Conservation (phyloP, 2,113 vertebrate genomes). For the Condylura cristata region DNA sequence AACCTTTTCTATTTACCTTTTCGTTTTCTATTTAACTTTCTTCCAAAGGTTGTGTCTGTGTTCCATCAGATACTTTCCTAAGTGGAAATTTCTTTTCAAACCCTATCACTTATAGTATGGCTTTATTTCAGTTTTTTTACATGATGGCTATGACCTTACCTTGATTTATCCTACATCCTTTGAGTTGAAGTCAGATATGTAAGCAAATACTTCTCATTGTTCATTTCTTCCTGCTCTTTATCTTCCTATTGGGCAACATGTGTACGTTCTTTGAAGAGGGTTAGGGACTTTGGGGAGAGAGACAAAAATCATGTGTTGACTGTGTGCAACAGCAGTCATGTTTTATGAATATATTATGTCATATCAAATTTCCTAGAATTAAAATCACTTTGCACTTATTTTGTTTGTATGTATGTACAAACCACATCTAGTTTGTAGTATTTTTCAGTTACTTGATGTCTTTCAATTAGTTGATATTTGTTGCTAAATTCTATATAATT, state of each 20-base stretch:
- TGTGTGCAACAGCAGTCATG: too few relatives aligned
- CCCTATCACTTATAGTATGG: neutral
- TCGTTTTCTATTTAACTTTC: constrained; percentile 40
- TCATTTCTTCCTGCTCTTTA: neutral
- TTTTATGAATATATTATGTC: too few relatives aligned
- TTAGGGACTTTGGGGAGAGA: too few relatives aligned
- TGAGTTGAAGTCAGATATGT: neutral
- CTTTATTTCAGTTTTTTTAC: neutral
- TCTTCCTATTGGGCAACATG: neutral
- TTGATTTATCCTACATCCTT: neutral
- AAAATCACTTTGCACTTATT: constrained; percentile 8
- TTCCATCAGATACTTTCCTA: neutral
- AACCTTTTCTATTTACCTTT: constrained; percentile 58
- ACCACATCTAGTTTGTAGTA: neutral
- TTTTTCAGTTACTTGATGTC: neutral
- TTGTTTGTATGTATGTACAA: too few relatives aligned
- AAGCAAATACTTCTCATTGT: neutral
- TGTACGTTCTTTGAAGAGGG: neutral
- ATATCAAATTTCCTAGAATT: neutral
- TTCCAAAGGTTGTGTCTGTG: constrained; percentile 45
- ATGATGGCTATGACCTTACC: neutral
- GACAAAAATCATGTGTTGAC: neutral
- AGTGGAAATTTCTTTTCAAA: neutral
- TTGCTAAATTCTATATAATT: constrained; percentile 14
- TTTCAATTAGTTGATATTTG: neutral